Percentiles rank a stretch among this genome's conserved stretches.
phyloP scores from a whole-genome alignment of 2,113 vertebrate genomes.

The Python bivittatus region DNA sequence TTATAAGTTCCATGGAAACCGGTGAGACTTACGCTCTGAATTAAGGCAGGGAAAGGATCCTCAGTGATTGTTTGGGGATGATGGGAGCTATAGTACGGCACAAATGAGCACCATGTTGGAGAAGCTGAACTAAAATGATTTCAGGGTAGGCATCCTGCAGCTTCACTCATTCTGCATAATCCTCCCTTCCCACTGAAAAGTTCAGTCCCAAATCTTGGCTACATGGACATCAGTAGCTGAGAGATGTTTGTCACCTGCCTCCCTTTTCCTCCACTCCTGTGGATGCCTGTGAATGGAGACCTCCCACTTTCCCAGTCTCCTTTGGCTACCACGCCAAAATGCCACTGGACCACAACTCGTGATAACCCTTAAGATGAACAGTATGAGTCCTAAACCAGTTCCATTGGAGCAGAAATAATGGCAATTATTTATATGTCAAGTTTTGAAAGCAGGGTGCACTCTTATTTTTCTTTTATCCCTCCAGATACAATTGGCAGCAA shows the following conservation, averaged over 20 bases:
- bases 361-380: no score
- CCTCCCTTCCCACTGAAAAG: background rate
- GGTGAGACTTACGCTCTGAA: background rate
- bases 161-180: background rate
- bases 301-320: background rate
- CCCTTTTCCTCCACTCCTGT: background rate
- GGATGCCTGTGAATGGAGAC: background rate
- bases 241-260: background rate
- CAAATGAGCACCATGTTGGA: background rate
- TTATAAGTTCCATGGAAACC: background rate
- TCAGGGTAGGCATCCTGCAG: background rate
- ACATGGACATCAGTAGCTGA: background rate
- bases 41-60: background rate
- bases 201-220: background rate
- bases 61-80: background rate
- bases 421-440: background rate
- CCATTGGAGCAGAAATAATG: background rate
- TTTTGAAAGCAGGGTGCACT: background rate
- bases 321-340: background rate
- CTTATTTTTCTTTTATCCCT: background rate
- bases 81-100: background rate
- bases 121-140: background rate
- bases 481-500: background rate
- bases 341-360: background rate
- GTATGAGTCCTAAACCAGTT: background rate